Evolutionary conservation across 2,113 vertebrate species (phyloP).

Genomic region (Origma solitaria): DNA sequence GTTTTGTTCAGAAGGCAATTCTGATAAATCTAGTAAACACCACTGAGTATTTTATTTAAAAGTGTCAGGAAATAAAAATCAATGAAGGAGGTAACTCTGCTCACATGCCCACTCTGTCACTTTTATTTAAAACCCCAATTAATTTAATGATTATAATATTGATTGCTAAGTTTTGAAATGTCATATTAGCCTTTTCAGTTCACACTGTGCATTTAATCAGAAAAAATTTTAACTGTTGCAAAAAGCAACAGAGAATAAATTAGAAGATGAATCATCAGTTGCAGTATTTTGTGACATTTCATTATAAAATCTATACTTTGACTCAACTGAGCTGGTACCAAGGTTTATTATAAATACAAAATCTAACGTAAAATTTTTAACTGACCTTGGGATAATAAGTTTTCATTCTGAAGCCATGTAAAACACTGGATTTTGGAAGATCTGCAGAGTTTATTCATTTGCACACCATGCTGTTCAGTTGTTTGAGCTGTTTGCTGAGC

Average conservation of each 20-base stretch:
- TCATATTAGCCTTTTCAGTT: neutral
- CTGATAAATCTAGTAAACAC: neutral
- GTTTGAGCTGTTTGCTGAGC: neutral
- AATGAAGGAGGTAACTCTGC: neutral
- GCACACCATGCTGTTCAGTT: neutral
- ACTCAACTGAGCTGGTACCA: neutral
- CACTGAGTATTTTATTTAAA: neutral
- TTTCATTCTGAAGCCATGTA: neutral
- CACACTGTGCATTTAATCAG: neutral
- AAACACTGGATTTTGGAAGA: neutral
- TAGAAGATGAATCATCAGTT: neutral
- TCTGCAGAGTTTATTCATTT: neutral
- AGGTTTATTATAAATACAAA: neutral
- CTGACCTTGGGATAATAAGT: neutral
- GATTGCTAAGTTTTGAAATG: slow-evolving; percentile 37
- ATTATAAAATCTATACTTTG: slow-evolving; percentile 3
- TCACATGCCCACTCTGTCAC: neutral
- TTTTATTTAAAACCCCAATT: slow-evolving; percentile 30
- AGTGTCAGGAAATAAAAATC: slow-evolving; percentile 28
- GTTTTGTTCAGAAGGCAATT: neutral
- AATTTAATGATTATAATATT: slow-evolving; percentile 38
- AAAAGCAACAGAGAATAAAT: neutral
- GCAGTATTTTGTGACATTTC: neutral
- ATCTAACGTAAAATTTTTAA: neutral
- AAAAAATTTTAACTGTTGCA: neutral